Evolutionary conservation across 2,888 invertebrate genomes (phyloP).

Genomic region (Drosophila prostipennis): DNA sequence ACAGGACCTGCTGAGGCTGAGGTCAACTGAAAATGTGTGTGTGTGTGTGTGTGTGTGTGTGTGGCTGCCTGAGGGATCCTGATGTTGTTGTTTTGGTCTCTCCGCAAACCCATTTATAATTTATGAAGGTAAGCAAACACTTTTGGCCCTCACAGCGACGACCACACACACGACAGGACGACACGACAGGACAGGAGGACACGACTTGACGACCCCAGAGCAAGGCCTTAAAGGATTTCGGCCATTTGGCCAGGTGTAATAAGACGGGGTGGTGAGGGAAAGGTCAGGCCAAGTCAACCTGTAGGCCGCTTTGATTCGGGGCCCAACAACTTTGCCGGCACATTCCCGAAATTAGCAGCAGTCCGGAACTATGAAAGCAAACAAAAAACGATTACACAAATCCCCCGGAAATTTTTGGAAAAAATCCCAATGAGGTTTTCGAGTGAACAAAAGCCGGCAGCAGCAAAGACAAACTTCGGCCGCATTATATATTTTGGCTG

Average conservation of each 20-base stretch:
- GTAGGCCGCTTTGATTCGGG: conserved; percentile 45
- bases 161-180: conserved; percentile 25
- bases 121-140: conserved; percentile 79
- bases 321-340: conserved; percentile 28
- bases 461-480: conserved; percentile 53
- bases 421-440: conserved; percentile 43
- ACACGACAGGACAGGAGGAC: conserved; percentile 22
- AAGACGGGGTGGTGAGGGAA: conserved; percentile 27
- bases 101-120: conserved; percentile 70
- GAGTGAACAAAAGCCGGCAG: conserved; percentile 34
- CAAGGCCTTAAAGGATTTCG: conserved; percentile 58
- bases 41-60: conserved; percentile 20
- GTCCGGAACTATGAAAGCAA: conserved; percentile 36
- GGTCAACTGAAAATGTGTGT: conserved; percentile 47
- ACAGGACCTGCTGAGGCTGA: conserved; percentile 24
- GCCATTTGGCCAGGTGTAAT: conserved; percentile 26
- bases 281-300: conserved; percentile 46
- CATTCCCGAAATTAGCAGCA: conserved; percentile 63
- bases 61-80: conserved; percentile 13
- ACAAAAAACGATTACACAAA: conserved; percentile 14
- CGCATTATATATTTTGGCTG: conserved; percentile 41
- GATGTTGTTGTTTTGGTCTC: conserved; percentile 38
- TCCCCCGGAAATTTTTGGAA: conserved; percentile 38
- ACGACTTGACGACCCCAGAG: conserved; percentile 28
- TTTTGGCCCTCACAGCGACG: conserved; percentile 47